Evolutionary conservation across 2,113 vertebrate species (phyloP), one percentile per base, ranked within the genome.

Genomic region (Apodemus speciosus): DNA sequence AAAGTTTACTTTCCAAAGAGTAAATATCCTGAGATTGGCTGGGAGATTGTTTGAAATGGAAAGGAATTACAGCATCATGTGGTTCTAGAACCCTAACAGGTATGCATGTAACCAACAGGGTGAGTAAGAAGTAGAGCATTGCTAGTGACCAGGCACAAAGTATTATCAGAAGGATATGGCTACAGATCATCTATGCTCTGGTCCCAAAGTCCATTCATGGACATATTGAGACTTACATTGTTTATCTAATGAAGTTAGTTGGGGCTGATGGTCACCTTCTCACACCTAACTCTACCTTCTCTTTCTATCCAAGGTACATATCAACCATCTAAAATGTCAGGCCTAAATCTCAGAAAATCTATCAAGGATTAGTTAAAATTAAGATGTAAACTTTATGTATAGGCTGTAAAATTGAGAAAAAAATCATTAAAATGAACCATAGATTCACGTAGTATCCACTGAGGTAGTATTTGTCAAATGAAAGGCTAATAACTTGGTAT

Each of bases 361-460:
- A 96, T 92, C 72, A 84, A 90, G 91, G 91, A 95, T 97, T 96
- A 93, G 68, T 81, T 97, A 96, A 98, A 97, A 96, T 94, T 85
- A 60, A 53, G 89, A 96, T 95, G 96, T 84, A 94, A 32, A 95
- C 96, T 96, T 96, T 94, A 96, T 96, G 91, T 98, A 85, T 93
- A 92, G 76, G 91, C 81, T 97, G 75, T 40, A 60, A 89, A 96
- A 94, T 81, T 94, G 62, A 49, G 49, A 75, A 96, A 95, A 0
- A 94, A 49, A 40, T 72, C 21, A 40, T 56, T 76, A 62, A 20
- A 51, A 25, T 73, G 76, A 76, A 75, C 11, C 16, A 66, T 27
- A 30, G 1, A 5, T 43, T 56, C 25, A 15, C 69, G 4, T 40
- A 21, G 3, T n/a, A 27, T 64, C n/a, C 32, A 53, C 11, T 14